These are phyloP conservation scores for Phataginus tetradactyla DNA, from an alignment of 2,797 vertebrate genomes.

Conservation along the genomic window DNA sequence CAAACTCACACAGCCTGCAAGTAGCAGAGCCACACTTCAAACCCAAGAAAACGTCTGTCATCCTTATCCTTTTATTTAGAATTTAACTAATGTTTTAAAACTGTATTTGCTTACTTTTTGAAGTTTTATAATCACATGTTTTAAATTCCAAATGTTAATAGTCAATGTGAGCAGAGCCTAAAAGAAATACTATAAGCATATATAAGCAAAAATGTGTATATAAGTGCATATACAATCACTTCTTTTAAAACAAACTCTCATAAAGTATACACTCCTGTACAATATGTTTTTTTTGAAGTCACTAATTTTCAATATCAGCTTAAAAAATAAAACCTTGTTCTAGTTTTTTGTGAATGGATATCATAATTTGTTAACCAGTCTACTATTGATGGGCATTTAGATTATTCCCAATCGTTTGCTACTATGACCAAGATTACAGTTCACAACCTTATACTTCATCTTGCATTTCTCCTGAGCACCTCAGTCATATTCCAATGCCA, in stretches of 20 bases:
- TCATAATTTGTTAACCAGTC: neutral
- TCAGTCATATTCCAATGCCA: neutral
- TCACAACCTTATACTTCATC: neutral
- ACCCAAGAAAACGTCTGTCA: neutral
- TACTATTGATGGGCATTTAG: neutral
- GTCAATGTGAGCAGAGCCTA: neutral
- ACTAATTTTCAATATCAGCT: neutral
- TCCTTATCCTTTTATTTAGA: neutral
- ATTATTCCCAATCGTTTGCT: neutral
- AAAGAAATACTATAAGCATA: neutral
- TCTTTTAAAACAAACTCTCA: neutral
- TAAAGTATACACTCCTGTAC: neutral
- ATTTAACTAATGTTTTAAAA: slow-evolving; percentile 8
- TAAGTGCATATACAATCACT: neutral
- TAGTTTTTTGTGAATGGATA: neutral
- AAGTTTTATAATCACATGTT: neutral
- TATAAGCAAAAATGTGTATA: neutral
- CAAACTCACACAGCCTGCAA: neutral
- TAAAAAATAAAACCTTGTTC: neutral
- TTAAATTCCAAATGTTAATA: neutral
- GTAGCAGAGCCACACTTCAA: neutral
- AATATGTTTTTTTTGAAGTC: neutral
- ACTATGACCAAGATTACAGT: neutral
- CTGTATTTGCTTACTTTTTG: neutral
- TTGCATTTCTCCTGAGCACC: neutral